phyloP scores from a whole-genome alignment of 2,113 vertebrate species.

The Cephalopholis sonnerati region DNA sequence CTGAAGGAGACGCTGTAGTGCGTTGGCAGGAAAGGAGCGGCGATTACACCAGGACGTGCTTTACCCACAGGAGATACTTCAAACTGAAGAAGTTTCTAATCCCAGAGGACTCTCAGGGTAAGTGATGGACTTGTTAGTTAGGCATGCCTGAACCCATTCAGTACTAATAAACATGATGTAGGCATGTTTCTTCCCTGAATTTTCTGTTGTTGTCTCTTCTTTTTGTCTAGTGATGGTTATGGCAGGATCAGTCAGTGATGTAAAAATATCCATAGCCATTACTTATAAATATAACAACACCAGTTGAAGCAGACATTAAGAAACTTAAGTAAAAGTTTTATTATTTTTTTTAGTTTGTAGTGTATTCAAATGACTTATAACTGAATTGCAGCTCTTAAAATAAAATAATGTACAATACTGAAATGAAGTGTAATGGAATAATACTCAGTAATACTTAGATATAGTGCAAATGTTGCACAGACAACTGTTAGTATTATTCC shows the following conservation, averaged over 20 bases:
- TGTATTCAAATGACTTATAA: background rate
- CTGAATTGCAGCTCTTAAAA: background rate
- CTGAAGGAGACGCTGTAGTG: conserved; percentile 75
- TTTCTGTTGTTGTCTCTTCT: background rate
- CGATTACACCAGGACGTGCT: conserved; percentile 22
- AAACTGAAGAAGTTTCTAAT: conserved; percentile 81
- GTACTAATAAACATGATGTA: background rate
- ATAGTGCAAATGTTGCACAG: background rate
- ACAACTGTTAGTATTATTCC: background rate
- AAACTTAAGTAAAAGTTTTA: background rate
- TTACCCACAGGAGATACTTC: conserved; percentile 72
- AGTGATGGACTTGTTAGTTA: background rate
- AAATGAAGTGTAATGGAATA: background rate
- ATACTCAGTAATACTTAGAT: background rate
- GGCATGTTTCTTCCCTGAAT: background rate
- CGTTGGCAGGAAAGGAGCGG: conserved; percentile 51
- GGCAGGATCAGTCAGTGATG: background rate
- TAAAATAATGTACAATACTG: background rate
- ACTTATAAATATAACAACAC: no score
- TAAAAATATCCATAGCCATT: no score
- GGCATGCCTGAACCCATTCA: background rate
- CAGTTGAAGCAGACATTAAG: no score
- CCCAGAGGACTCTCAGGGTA: conserved; percentile 58
- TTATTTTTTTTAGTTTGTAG: background rate
- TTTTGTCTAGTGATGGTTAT: background rate